phyloP scores from a whole-genome alignment of 2,797 vertebrate species.

The Neostethus bicornis region DNA sequence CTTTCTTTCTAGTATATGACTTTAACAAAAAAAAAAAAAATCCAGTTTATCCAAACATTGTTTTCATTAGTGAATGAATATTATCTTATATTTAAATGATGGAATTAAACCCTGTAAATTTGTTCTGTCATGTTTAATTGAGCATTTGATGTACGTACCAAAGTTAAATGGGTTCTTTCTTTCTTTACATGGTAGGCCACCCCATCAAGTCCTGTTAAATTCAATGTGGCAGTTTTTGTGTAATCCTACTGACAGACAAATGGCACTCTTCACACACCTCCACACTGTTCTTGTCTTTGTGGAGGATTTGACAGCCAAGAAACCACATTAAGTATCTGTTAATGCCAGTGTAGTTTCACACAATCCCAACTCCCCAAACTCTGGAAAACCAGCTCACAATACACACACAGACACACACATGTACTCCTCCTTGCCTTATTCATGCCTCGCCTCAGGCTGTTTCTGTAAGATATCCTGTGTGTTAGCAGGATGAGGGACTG shows the following conservation, averaged over 20 bases:
- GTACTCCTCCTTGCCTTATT: conserved; percentile 25
- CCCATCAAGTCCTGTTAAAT: not conserved
- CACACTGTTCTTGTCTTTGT: not conserved
- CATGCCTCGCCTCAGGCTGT: conserved; percentile 35
- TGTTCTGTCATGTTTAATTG: not conserved
- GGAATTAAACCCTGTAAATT: not conserved
- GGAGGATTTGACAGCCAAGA: not conserved
- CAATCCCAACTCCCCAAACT: conserved; percentile 35
- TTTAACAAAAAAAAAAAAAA: no score
- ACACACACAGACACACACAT: not conserved
- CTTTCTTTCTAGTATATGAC: no score
- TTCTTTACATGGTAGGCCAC: not conserved
- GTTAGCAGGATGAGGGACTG: conserved; percentile 28
- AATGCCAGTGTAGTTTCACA: conserved; percentile 15
- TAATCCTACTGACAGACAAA: not conserved
- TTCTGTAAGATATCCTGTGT: conserved; percentile 25
- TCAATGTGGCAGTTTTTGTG: not conserved
- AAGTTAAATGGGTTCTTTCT: not conserved
- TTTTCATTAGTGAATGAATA: no score
- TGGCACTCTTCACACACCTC: not conserved
- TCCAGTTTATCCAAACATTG: no score
- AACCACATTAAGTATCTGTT: conserved; percentile 11
- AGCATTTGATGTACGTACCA: not conserved
- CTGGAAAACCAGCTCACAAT: conserved; percentile 12
- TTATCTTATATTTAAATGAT: not conserved